Base-by-base conservation (phyloP, 2,888 invertebrate species). In the Invenusta paracnida region DNA sequence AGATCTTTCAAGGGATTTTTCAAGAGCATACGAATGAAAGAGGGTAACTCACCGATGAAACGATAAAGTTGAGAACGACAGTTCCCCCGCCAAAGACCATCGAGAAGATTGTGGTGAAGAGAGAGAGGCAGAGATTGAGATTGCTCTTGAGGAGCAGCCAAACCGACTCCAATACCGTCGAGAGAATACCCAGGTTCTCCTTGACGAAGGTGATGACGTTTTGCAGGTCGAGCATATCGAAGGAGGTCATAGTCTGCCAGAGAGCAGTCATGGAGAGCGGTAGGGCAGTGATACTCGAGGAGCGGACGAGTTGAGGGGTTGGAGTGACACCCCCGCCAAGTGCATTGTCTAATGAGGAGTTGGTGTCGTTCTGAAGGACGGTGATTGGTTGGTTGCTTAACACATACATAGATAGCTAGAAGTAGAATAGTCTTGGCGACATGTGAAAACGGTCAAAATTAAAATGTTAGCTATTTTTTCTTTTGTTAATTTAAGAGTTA, bases 71-170 rank as follows among this genome's bases (percentile, higher is more conserved):
- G 81, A 92, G 89, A 29, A 92, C 88, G 85, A 91, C 92, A 17
- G 91, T 91, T 0, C 91, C 91, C 11, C 91, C 91, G 87, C 96
- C 95, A 86, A 97, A 93, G 86, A 98, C 92, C 31, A 97, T 92
- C 0, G 96, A 96, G 0, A 97, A 92, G 87, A 96, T 93, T n/a
- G 96, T 95, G 0, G 96, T 95, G 13, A 96, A 92, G 0, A 96
- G 94, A 82, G 95, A 95, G 85, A 97, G 92, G 48, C 96, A 93
- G 79, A 98, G 93, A 11, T 95, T 95, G 89, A 97, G 94, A 92
- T 98, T 98, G 89, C 96, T 96, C 88, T 96, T 95, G n/a, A 97
- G 93, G 81, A 97, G 95, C 29, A 94, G 93, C 96, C 96, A 97
- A 67, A 95, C 91, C 0, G 94, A 96, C 90, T 96, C 95, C 85